These are phyloP conservation scores for Desoria tigrina DNA, from an alignment of 2,888 invertebrate species.

Conservation along the genomic window DNA sequence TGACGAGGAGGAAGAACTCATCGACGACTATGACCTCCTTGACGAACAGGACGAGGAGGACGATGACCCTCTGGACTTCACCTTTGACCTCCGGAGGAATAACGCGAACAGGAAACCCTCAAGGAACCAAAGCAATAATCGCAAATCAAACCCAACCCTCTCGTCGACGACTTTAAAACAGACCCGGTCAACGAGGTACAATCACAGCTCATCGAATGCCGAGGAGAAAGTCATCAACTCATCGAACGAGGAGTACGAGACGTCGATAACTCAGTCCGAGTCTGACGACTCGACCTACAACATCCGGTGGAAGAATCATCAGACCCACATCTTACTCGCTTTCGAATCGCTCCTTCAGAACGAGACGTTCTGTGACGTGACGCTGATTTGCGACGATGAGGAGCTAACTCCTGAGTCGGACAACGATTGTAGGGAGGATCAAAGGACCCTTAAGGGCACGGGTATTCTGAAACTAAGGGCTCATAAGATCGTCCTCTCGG, in stretches of 20 bases:
- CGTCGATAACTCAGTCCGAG: neutral
- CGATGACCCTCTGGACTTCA: conserved; percentile 2
- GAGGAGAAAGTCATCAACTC: conserved; percentile 1
- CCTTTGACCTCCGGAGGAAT: too few relatives aligned
- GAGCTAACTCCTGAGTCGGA: conserved; percentile 6
- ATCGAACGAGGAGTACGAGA: conserved; percentile 2
- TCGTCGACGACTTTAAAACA: too few relatives aligned
- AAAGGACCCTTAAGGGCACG: conserved; percentile 9
- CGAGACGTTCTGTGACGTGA: conserved; percentile 85
- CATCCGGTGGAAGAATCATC: conserved; percentile 83
- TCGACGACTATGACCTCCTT: conserved; percentile 1
- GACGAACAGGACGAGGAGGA: conserved; percentile 8
- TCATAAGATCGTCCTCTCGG: conserved; percentile 87
- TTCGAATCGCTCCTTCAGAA: conserved; percentile 86
- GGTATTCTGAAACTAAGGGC: conserved; percentile 65
- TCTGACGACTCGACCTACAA: neutral
- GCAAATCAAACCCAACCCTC: too few relatives aligned
- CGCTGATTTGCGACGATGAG: conserved; percentile 69
- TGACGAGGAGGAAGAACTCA: neutral
- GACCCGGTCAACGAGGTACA: too few relatives aligned
- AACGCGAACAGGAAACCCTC: too few relatives aligned
- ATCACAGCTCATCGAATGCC: too few relatives aligned
- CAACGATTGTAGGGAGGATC: conserved; percentile 14
- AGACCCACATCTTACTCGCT: conserved; percentile 79
- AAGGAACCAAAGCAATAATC: too few relatives aligned